Evolutionary conservation across 2,888 invertebrate genomes (phyloP).

Genomic region (Catocala sponsa): DNA sequence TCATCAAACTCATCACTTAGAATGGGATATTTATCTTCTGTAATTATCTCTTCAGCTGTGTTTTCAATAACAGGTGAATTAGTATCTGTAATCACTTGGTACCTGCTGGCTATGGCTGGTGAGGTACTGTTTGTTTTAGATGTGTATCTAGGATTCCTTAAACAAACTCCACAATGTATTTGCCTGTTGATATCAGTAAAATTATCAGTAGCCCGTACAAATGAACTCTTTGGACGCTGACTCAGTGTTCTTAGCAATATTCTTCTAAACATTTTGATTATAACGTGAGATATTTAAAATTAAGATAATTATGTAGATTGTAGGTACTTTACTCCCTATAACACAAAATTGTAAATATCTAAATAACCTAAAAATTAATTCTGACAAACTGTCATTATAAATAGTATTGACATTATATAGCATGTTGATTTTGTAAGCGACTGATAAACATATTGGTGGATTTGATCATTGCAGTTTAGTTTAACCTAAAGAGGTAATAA

Average conservation of each 20-base stretch:
- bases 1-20: slow-evolving; percentile 90
- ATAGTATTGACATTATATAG: too few species aligned
- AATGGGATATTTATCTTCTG: slow-evolving; percentile 66
- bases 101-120: slow-evolving; percentile 88
- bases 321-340: not conserved
- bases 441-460: too few species aligned
- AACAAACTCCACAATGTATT: slow-evolving; percentile 74
- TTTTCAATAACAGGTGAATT: slow-evolving; percentile 92
- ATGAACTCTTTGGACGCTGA: slow-evolving; percentile 29
- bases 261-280: slow-evolving; percentile 52
- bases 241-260: slow-evolving; percentile 41
- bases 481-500: too few species aligned
- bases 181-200: slow-evolving; percentile 59
- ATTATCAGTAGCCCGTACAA: slow-evolving; percentile 48
- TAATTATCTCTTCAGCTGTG: slow-evolving; percentile 90
- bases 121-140: slow-evolving; percentile 74
- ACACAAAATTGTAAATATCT: not conserved
- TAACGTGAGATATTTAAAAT: not conserved
- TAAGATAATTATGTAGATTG: not conserved
- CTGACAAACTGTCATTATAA: too few species aligned
- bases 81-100: slow-evolving; percentile 91
- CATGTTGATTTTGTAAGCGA: too few species aligned
- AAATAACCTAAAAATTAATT: slow-evolving; percentile 3
- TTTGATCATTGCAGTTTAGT: too few species aligned
- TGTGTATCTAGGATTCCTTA: slow-evolving; percentile 74